phyloP scores from a whole-genome alignment of 2,888 invertebrate species.

The Rhabditoides inermis region DNA sequence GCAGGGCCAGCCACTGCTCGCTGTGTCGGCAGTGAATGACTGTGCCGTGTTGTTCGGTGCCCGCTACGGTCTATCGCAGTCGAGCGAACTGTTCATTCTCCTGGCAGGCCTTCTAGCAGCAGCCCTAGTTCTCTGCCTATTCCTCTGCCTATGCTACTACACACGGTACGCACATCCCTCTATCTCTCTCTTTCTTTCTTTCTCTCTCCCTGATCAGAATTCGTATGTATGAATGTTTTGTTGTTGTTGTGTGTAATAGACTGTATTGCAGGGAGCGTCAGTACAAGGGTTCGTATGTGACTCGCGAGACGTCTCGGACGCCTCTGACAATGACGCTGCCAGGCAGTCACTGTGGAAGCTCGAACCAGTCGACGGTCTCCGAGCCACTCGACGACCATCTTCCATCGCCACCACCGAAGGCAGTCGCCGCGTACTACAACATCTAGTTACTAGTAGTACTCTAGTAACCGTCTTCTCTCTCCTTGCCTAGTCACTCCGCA shows the following conservation, averaged over 20 bases:
- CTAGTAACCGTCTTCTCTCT: too few relatives aligned
- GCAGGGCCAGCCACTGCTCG: conserved; percentile 31
- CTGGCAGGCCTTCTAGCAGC: conserved; percentile 37
- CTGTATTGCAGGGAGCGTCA: conserved; percentile 28
- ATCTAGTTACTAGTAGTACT: conserved; percentile 15
- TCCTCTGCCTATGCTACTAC: conserved; percentile 38
- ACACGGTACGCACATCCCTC: conserved; percentile 21
- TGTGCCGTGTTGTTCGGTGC: conserved; percentile 49
- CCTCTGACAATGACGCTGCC: conserved; percentile 34
- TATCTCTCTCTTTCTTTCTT: too few relatives aligned
- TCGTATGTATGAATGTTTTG: too few relatives aligned
- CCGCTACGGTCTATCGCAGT: conserved; percentile 48
- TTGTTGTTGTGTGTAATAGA: too few relatives aligned
- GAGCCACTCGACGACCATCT: conserved; percentile 18
- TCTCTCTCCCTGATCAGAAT: too few relatives aligned
- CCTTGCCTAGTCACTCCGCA: too few relatives aligned
- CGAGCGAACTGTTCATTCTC: conserved; percentile 34
- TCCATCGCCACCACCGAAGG: conserved; percentile 25
- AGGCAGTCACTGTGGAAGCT: too few relatives aligned
- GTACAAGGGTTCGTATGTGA: conserved; percentile 42
- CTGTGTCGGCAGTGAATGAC: conserved; percentile 39
- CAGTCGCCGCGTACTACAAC: conserved; percentile 26
- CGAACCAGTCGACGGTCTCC: conserved; percentile 12
- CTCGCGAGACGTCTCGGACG: conserved; percentile 38
- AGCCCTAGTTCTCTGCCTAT: conserved; percentile 28